Conservation (phyloP, 2,888 invertebrate species). For the Altica lythri region DNA sequence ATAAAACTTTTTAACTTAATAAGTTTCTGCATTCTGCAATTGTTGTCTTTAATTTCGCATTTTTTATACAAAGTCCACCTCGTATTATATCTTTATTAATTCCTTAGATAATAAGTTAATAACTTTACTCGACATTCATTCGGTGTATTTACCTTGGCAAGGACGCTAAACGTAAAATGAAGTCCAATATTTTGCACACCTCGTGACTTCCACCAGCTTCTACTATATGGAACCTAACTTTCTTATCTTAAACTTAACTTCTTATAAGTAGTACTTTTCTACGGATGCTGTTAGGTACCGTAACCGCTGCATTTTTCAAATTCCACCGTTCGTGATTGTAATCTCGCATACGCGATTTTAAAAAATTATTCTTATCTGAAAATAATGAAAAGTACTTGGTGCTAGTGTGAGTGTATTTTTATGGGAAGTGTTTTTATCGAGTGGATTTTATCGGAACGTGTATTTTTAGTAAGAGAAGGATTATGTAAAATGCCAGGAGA, state of each 20-base stretch:
- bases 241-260: constrained; percentile 29
- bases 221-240: constrained; percentile 15
- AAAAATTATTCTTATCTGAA: too few species aligned
- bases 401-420: constrained; percentile 10
- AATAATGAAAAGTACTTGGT: too few species aligned
- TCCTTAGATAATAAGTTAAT: background rate
- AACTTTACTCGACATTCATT: background rate
- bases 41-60: too few species aligned
- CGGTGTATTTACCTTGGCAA: constrained; percentile 42
- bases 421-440: constrained; percentile 30
- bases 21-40: too few species aligned
- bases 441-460: constrained; percentile 30
- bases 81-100: background rate
- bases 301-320: too few species aligned
- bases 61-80: too few species aligned
- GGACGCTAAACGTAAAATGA: constrained; percentile 39
- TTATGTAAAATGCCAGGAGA: constrained; percentile 60
- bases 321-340: too few species aligned
- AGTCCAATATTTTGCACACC: constrained; percentile 33
- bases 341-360: too few species aligned
- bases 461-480: constrained; percentile 30
- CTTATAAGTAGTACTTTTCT: constrained; percentile 27
- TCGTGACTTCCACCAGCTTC: constrained; percentile 37
- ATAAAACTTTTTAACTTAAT: too few species aligned
- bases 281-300: constrained; percentile 19